phyloP scores from a whole-genome alignment of 2,888 invertebrate genomes.

The Napeogenes inachia region DNA sequence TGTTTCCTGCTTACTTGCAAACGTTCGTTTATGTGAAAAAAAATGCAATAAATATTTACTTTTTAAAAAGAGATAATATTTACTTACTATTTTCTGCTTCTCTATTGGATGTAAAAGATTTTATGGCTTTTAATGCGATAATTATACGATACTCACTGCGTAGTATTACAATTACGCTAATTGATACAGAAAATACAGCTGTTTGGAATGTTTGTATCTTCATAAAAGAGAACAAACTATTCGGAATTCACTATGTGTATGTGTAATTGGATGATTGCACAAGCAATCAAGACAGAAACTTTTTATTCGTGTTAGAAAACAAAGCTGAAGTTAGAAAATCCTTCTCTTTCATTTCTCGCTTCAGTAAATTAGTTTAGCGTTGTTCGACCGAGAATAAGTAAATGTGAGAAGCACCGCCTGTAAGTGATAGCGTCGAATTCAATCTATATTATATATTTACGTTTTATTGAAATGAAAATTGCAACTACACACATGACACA shows the following conservation, averaged over 20 bases:
- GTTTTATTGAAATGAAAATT: too few relatives aligned
- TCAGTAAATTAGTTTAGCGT: constrained; percentile 11
- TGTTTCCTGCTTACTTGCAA: too few relatives aligned
- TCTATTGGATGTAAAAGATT: too few relatives aligned
- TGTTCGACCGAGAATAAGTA: constrained; percentile 9
- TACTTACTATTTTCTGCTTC: too few relatives aligned
- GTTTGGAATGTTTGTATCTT: neutral
- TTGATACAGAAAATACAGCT: too few relatives aligned
- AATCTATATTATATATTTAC: neutral
- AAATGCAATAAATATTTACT: neutral
- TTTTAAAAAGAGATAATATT: too few relatives aligned
- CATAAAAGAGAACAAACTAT: neutral
- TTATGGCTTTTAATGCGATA: too few relatives aligned
- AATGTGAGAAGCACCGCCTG: neutral
- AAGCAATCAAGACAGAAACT: constrained; percentile 13
- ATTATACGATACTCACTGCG: too few relatives aligned
- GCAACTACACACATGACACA: too few relatives aligned
- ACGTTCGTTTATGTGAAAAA: neutral
- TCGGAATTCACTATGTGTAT: neutral
- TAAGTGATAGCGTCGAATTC: neutral
- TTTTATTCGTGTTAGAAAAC: constrained; percentile 9
- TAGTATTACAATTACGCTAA: too few relatives aligned
- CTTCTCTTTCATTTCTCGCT: constrained; percentile 19
- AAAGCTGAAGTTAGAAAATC: constrained; percentile 11
- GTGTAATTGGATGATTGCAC: constrained; percentile 6